These are phyloP conservation scores for Chaetogeoica ovagalla DNA, from an alignment of 2,888 invertebrate species.

Conservation along the genomic window DNA sequence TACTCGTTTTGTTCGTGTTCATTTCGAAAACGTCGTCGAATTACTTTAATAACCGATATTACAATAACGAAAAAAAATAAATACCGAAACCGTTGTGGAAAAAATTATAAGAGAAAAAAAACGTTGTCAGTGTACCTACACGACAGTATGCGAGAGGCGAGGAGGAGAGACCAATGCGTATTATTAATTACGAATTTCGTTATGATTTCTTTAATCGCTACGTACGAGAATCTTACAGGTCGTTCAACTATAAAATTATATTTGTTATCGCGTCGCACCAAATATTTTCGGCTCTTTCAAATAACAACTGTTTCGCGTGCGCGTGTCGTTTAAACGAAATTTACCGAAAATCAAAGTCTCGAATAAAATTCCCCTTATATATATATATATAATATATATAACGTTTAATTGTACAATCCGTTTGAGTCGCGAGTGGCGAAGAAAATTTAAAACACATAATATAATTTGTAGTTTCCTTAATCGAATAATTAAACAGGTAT, in stretches of 20 bases:
- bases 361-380: too few species aligned
- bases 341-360: too few species aligned
- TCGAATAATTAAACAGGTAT: too few species aligned
- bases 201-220: slow-evolving; percentile 31
- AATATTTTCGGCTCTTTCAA: background rate
- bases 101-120: too few species aligned
- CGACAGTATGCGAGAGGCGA: too few species aligned
- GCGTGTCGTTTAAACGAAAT: too few species aligned
- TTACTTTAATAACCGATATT: slow-evolving; percentile 49
- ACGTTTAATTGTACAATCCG: too few species aligned
- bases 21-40: slow-evolving; percentile 9
- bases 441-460: too few species aligned
- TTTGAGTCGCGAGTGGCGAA: too few species aligned
- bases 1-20: slow-evolving; percentile 30
- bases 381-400: too few species aligned
- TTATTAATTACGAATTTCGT: slow-evolving; percentile 36
- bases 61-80: slow-evolving; percentile 2
- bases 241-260: slow-evolving; percentile 27
- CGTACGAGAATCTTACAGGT: slow-evolving; percentile 14
- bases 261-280: background rate
- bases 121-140: slow-evolving; percentile 1
- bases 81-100: slow-evolving; percentile 41
- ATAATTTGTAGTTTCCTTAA: too few species aligned
- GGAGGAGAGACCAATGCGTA: slow-evolving; percentile 10
- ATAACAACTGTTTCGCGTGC: background rate